Conservation (phyloP, 1,140 invertebrate genomes). For the Drosophila repletoides region DNA sequence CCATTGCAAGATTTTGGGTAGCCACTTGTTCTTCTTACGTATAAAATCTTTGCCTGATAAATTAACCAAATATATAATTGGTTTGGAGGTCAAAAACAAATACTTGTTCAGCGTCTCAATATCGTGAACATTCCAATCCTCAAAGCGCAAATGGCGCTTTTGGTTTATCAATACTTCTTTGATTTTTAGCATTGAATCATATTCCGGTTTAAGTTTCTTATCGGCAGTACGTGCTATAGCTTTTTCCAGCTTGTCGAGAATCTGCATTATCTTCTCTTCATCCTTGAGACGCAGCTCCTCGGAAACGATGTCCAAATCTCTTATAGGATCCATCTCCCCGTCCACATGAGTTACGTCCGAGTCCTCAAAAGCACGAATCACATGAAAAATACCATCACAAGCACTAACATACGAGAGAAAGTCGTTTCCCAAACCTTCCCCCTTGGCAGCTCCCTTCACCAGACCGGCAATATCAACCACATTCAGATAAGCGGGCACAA, state of each 20-base stretch:
- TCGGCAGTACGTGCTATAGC: slow-evolving; percentile 94
- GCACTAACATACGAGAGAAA: slow-evolving; percentile 99
- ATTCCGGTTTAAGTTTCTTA: slow-evolving; percentile 98
- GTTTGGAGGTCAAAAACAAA: slow-evolving; percentile 98
- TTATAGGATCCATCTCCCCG: slow-evolving; percentile 97
- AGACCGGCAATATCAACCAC: slow-evolving; percentile 99
- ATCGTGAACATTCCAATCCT: slow-evolving; percentile 96
- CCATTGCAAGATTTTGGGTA: slow-evolving; percentile 99
- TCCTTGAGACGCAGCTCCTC: slow-evolving; percentile 98
- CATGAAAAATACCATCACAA: slow-evolving; percentile 99
- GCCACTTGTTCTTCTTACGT: slow-evolving; percentile 99
- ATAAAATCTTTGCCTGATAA: slow-evolving; percentile 99
- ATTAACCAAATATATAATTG: slow-evolving; percentile 98
- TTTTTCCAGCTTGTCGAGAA: slow-evolving; percentile 94
- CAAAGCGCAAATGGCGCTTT: slow-evolving; percentile 96
- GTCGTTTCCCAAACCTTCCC: slow-evolving; percentile 98
- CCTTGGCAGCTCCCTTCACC: slow-evolving; percentile 98
- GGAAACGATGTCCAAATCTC: slow-evolving; percentile 98
- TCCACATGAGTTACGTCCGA: slow-evolving; percentile 99
- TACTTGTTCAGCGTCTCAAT: slow-evolving; percentile 99
- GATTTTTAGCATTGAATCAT: slow-evolving; percentile 93
- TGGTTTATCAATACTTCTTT: slow-evolving; percentile 93
- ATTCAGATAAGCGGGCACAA: slow-evolving; percentile 98
- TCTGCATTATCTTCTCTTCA: slow-evolving; percentile 90
- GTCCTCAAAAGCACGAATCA: slow-evolving; percentile 98